Evolutionary conservation across 1,140 invertebrate species (phyloP).

Genomic region (Pseudomyrmex pallidus): DNA sequence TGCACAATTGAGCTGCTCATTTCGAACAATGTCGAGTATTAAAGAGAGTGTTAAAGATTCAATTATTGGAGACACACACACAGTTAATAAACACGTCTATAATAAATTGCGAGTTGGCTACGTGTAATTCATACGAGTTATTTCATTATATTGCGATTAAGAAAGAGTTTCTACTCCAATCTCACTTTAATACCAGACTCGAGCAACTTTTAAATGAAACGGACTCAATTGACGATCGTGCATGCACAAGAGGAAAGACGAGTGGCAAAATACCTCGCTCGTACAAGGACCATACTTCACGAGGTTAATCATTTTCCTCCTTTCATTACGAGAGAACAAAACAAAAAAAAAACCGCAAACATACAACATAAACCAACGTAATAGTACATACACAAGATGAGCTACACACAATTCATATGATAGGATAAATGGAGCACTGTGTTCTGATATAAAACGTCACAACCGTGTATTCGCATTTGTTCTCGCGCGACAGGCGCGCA

Average conservation of each 20-base stretch:
- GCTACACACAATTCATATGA: constrained; percentile 58
- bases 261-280: constrained; percentile 55
- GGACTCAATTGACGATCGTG: constrained; percentile 61
- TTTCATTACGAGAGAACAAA: constrained; percentile 36
- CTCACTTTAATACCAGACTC: not conserved
- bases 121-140: not conserved
- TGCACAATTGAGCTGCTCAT: constrained; percentile 21
- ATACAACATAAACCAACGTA: constrained; percentile 49
- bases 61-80: too few relatives aligned
- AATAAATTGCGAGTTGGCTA: not conserved
- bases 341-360: constrained; percentile 18
- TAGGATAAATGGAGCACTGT: constrained; percentile 61
- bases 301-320: constrained; percentile 55
- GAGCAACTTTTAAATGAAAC: constrained; percentile 20
- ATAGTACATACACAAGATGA: constrained; percentile 38
- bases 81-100: not conserved
- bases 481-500: constrained; percentile 37
- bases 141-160: too few relatives aligned
- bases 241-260: constrained; percentile 63
- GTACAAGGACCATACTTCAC: constrained; percentile 57
- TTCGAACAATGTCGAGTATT: not conserved
- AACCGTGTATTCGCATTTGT: constrained; percentile 60
- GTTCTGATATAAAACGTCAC: constrained; percentile 61
- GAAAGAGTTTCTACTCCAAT: too few relatives aligned
- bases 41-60: not conserved